Evolutionary conservation across 2,888 invertebrate species (phyloP).

Genomic region (Holacanthella duospinosa): DNA sequence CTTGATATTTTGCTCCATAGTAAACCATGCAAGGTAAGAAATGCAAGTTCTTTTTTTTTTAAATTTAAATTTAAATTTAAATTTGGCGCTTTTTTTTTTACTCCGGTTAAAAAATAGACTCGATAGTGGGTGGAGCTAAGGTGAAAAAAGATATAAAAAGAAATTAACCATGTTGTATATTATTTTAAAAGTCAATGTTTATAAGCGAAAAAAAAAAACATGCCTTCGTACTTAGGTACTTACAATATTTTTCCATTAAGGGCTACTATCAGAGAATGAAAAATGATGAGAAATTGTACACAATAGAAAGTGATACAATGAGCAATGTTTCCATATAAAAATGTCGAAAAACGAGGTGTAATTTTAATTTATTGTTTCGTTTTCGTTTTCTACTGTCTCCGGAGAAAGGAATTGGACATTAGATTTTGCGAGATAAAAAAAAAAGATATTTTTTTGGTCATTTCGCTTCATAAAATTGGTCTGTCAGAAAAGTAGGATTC

Average conservation of each 20-base stretch:
- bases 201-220: neutral
- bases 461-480: neutral
- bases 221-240: slow-evolving; percentile 18
- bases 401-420: neutral
- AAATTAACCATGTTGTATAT: neutral
- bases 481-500: too few species aligned
- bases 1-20: too few species aligned
- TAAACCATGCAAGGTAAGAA: too few species aligned
- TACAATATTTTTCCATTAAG: slow-evolving; percentile 27
- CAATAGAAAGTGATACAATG: neutral
- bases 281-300: slow-evolving; percentile 2
- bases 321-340: slow-evolving; percentile 1
- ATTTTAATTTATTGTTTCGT: slow-evolving; percentile 3
- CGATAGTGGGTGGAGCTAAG: neutral
- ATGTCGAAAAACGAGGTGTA: neutral
- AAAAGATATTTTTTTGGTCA: neutral
- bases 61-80: too few species aligned
- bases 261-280: slow-evolving; percentile 4
- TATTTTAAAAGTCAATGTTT: neutral
- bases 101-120: too few species aligned
- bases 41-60: too few species aligned
- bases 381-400: neutral
- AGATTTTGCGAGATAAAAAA: neutral
- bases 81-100: too few species aligned
- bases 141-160: neutral